Evolutionary conservation across 2,888 invertebrate species (phyloP), one percentile per base, ranked within the genome.

Genomic region (Cosmia trapezina): DNA sequence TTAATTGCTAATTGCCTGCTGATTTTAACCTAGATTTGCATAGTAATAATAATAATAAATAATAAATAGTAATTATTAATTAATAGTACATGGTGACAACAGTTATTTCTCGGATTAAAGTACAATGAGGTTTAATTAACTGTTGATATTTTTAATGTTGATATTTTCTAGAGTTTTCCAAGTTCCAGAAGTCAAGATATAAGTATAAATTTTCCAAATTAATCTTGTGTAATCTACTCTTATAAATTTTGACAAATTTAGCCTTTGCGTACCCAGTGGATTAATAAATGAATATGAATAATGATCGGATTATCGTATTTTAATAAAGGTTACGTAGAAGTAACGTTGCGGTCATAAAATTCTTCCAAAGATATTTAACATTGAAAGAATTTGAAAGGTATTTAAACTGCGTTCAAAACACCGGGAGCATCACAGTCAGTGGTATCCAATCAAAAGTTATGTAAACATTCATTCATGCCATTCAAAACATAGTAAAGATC

Each of bases 21-120:
- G 69, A 76, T 83, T 83, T 75, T 76, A 83, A 76, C 85, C 83
- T 60, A 85, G 53, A 79, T 84, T 65, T n/a, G n/a, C n/a, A n/a
- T n/a, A n/a, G n/a, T n/a, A n/a, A n/a, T n/a, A n/a, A n/a, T n/a
- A n/a, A n/a, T n/a, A n/a, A n/a, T n/a, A n/a, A n/a, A n/a, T n/a
- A n/a, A n/a, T n/a, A n/a, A n/a, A n/a, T n/a, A n/a, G n/a, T n/a
- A n/a, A n/a, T n/a, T n/a, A n/a, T n/a, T n/a, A n/a, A n/a, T n/a
- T n/a, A n/a, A n/a, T n/a, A n/a, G 61, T 73, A 73, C 43, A 51
- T 72, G 12, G 19, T 70, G 67, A 60, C 56, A 57, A 83, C 77
- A 43, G 80, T 83, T 74, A 70, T 33, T 70, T 65, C 2, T 54
- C 4, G 11, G 47, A 57, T 65, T 62, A 45, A 62, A 41, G 45